Conservation (phyloP, 2,797 vertebrate species). For the Smutsia gigantea region DNA sequence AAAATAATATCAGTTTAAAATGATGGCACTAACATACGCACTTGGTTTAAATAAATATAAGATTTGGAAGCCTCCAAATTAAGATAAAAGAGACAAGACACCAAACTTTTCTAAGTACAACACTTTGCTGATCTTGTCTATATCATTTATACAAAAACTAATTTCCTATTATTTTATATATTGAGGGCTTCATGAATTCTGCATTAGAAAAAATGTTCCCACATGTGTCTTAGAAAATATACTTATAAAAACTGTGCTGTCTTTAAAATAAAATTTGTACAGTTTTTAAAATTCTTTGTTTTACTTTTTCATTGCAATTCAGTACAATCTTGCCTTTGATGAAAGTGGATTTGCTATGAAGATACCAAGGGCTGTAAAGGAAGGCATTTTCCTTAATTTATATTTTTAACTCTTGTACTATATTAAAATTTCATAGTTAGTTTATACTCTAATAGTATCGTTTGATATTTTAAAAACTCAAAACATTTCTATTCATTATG, state of each 20-base stretch:
- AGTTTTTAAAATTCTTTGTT: background rate
- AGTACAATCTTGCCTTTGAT: background rate
- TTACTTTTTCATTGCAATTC: constrained; percentile 8
- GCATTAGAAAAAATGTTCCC: background rate
- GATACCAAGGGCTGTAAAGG: background rate
- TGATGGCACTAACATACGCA: background rate
- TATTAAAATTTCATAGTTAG: background rate
- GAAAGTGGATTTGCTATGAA: background rate
- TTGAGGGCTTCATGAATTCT: constrained; percentile 30
- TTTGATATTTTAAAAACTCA: constrained; percentile 31
- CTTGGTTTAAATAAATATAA: constrained; percentile 37
- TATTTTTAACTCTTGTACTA: background rate
- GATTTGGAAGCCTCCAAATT: constrained; percentile 35
- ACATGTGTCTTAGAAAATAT: background rate
- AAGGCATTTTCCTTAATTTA: constrained; percentile 31
- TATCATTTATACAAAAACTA: background rate
- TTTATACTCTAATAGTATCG: background rate
- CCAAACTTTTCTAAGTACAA: background rate
- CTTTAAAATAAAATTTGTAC: constrained; percentile 20
- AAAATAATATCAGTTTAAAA: constrained; percentile 42
- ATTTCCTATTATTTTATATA: background rate
- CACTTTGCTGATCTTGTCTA: background rate
- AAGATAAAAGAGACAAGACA: background rate
- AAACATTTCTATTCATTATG: background rate
- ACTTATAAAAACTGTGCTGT: background rate